These are phyloP conservation scores for Sparus aurata DNA, from an alignment of 2,797 vertebrate species.

Conservation along the genomic window DNA sequence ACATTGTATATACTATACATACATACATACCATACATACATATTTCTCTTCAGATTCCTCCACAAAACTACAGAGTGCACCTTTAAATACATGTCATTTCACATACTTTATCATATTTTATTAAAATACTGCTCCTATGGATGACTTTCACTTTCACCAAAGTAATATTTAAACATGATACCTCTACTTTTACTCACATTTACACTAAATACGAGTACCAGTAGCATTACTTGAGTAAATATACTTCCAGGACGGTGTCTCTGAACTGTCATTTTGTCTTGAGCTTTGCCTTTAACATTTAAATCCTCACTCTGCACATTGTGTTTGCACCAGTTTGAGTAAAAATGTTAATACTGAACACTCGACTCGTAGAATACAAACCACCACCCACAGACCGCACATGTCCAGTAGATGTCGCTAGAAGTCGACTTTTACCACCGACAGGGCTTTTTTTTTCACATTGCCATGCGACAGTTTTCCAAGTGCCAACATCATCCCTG, in stretches of 20 bases:
- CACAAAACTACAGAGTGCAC: no score
- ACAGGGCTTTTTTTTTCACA: not conserved
- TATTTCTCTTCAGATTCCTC: no score
- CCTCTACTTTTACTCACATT: not conserved
- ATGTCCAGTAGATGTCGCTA: conserved; percentile 62
- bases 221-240: no score
- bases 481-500: conserved; percentile 80
- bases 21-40: no score
- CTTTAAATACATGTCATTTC: no score
- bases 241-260: no score
- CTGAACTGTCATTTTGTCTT: not conserved
- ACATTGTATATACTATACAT: no score
- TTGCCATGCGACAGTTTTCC: conserved; percentile 76
- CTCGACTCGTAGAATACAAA: not conserved
- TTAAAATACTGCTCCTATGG: no score
- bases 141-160: no score
- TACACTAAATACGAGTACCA: no score
- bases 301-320: not conserved
- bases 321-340: not conserved
- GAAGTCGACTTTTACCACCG: not conserved
- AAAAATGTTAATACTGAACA: rapidly evolving
- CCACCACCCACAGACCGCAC: not conserved
- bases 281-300: not conserved
- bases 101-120: no score
- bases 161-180: no score